Conservation (phyloP, 2,888 invertebrate genomes). For the Tribolium freemani region DNA sequence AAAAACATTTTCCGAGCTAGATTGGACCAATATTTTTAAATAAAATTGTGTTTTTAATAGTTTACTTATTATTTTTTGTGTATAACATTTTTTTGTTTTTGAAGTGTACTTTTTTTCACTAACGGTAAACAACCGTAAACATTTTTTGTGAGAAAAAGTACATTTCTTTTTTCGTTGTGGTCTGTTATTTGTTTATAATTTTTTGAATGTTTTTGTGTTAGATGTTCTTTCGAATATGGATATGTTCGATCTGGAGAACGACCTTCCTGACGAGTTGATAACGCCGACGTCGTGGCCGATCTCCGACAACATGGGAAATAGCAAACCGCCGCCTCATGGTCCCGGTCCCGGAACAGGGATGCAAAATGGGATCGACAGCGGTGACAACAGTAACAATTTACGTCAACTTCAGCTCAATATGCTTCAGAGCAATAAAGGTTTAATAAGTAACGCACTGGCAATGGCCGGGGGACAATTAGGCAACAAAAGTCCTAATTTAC, state of each 20-base stretch:
- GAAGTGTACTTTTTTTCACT: background rate
- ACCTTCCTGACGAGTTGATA: constrained; percentile 92
- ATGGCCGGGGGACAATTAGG: constrained; percentile 83
- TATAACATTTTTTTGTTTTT: too few relatives aligned
- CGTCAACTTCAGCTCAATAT: constrained; percentile 76
- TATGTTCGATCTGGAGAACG: constrained; percentile 92
- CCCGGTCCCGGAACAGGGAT: constrained; percentile 79
- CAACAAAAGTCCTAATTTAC: constrained; percentile 87
- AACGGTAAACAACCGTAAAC: background rate
- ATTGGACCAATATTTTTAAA: too few relatives aligned
- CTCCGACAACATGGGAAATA: constrained; percentile 67
- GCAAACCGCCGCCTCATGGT: constrained; percentile 86
- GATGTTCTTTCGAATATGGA: constrained; percentile 88
- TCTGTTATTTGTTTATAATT: constrained; percentile 30
- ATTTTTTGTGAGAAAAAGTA: background rate
- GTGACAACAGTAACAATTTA: constrained; percentile 65
- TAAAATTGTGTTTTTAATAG: too few relatives aligned
- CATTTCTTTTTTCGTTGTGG: constrained; percentile 52
- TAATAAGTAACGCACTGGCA: constrained; percentile 79
- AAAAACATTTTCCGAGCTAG: too few relatives aligned
- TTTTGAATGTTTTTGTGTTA: constrained; percentile 60
- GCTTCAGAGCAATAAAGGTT: constrained; percentile 79
- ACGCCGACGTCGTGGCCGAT: constrained; percentile 80
- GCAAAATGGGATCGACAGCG: constrained; percentile 81
- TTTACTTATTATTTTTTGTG: too few relatives aligned